Conservation (phyloP, 2,113 vertebrate species). For the Notarius lentiginosus region DNA sequence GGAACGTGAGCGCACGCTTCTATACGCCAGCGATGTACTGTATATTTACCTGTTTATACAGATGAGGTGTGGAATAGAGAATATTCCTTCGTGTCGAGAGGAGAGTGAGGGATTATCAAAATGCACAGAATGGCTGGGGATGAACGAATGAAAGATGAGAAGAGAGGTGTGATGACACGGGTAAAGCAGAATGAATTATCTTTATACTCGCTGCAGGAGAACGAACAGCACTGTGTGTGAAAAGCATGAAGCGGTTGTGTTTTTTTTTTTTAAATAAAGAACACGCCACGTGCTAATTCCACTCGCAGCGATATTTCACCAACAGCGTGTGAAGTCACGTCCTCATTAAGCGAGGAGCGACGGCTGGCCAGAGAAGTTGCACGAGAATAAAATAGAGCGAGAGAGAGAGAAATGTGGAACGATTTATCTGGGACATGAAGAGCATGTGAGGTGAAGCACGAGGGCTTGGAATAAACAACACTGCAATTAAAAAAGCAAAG, state of each 20-base stretch:
- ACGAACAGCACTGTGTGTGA: neutral
- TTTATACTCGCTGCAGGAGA: no score
- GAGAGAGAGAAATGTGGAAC: neutral
- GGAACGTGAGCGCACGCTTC: neutral
- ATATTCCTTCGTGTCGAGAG: slow-evolving; percentile 31
- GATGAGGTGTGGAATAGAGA: neutral
- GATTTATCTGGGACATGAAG: neutral
- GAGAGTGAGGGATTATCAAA: slow-evolving; percentile 11
- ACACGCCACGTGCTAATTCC: neutral
- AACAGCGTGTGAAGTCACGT: neutral
- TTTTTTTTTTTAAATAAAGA: slow-evolving; percentile 4
- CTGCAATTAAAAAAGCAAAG: slow-evolving; percentile 2
- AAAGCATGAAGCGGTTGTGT: neutral
- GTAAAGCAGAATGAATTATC: neutral
- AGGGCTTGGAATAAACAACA: neutral
- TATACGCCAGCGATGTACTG: slow-evolving; percentile 57
- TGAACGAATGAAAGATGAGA: neutral
- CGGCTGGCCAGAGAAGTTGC: neutral
- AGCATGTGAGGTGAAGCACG: slow-evolving; percentile 9
- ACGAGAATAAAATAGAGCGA: neutral
- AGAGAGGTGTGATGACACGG: neutral
- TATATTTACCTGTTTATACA: slow-evolving; percentile 58
- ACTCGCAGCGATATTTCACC: neutral
- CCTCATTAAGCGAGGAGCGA: neutral
- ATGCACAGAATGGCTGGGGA: neutral